Base-by-base conservation (phyloP, 2,888 invertebrate genomes). In the Catocala nupta region DNA sequence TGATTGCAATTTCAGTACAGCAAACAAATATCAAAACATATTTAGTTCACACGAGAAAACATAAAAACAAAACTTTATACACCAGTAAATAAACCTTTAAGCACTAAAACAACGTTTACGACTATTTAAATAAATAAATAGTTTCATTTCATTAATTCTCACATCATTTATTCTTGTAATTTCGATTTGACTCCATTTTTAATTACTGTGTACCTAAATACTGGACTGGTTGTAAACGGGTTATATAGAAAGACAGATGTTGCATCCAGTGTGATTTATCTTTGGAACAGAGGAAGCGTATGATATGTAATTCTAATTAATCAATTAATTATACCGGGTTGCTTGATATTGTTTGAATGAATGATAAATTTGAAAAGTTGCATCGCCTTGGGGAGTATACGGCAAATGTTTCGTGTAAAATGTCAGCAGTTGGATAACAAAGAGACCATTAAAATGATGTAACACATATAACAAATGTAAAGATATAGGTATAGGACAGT, bases 121-220 rank as follows among this genome's bases (percentile, higher is more conserved):
- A 72, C 53, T 55, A 47, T 65, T 61, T 66, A 68, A 62, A 72
- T 68, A 68, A 68, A 75, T 57, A 66, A 72, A 77, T 59, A 66
- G 64, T 64, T 54, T 64, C 63, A 60, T 67, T 69, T 68, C 59
- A 77, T 74, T 65, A 68, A 52, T 61, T 68, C 70, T 65, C 55
- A 67, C 65, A 70, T 66, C 44, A 50, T 51, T 10, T 67, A 65
- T 55, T 58, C 68, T 62, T 57, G 48, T 57, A 55, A 61, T 63
- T 66, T 43, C 61, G 59, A 77, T 68, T 62, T 64, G 61, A 70
- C 51, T 61, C 58, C 64, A 52, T 64, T 78, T 78, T 69, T 75
- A 78, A 78, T 75, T 69, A 75, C 44, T 42, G 11, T 25, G 12
- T 11, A 63, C 64, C 59, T 59, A 56, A 65, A 70, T 63, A 64